These are phyloP conservation scores for Gibbula magus DNA, from an alignment of 2,888 invertebrate species.

Conservation along the genomic window DNA sequence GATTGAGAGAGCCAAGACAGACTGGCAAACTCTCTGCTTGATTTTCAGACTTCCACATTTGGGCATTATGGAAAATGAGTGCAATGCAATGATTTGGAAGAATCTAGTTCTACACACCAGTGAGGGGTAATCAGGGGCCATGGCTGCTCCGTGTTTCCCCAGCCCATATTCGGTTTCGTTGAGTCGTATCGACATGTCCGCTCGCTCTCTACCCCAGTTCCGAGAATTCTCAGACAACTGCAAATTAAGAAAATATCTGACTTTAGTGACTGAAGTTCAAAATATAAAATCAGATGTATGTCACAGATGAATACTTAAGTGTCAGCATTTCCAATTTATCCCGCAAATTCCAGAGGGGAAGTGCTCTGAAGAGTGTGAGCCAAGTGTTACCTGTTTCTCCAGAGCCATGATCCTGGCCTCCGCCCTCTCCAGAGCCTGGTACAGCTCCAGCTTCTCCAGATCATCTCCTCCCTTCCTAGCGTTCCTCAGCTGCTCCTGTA, in stretches of 20 bases:
- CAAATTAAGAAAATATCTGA: conserved; percentile 9
- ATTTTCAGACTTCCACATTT: too few species aligned
- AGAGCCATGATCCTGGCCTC: conserved; percentile 70
- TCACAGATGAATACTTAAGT: too few species aligned
- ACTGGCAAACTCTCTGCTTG: too few species aligned
- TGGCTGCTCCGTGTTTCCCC: conserved; percentile 57
- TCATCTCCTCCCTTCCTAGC: conserved; percentile 51
- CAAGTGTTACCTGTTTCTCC: conserved; percentile 68
- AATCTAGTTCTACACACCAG: conserved; percentile 58
- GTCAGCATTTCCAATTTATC: too few species aligned
- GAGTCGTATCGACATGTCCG: conserved; percentile 64
- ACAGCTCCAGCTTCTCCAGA: conserved; percentile 69
- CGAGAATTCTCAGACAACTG: conserved; percentile 71
- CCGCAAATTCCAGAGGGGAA: background rate
- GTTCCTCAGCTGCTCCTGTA: conserved; percentile 56
- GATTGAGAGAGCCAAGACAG: too few species aligned
- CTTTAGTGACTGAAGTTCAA: background rate
- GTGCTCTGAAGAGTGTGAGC: too few species aligned
- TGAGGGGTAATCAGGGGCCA: conserved; percentile 65
- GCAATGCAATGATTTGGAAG: too few species aligned
- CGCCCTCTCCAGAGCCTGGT: conserved; percentile 69
- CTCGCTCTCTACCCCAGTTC: conserved; percentile 72
- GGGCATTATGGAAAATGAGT: too few species aligned
- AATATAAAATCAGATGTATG: background rate
- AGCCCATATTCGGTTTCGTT: conserved; percentile 71